Conservation (phyloP, 2,113 vertebrate species). For the Muntiacus muntjak region DNA sequence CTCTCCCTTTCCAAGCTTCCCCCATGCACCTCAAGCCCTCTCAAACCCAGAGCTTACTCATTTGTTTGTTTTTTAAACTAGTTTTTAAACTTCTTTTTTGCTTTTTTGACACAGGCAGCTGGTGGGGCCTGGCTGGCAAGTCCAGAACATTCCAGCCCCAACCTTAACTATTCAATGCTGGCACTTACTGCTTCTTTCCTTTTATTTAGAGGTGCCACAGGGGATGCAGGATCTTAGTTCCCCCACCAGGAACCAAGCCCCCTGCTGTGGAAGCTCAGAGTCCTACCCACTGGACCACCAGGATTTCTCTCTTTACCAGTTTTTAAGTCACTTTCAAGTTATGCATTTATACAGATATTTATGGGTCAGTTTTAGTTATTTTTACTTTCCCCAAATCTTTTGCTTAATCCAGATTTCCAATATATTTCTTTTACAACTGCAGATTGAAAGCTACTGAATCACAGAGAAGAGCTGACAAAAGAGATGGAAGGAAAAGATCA, state of each 20-base stretch:
- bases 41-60: neutral
- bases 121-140: neutral
- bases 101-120: neutral
- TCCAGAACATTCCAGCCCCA: neutral
- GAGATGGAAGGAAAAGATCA: neutral
- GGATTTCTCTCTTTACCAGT: neutral
- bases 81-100: neutral
- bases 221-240: neutral
- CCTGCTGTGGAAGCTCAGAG: neutral
- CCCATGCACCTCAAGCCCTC: neutral
- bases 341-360: neutral
- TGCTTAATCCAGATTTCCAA: neutral
- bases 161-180: slow-evolving; percentile 21
- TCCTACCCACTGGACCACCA: neutral
- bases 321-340: neutral
- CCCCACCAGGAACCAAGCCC: neutral
- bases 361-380: neutral
- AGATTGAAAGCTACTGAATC: neutral
- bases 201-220: neutral
- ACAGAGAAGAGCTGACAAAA: neutral
- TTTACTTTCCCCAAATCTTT: neutral
- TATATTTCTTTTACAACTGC: neutral
- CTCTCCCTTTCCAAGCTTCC: neutral
- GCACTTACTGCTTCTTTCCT: neutral
- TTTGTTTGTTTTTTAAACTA: neutral